These are phyloP conservation scores for Periophthalmus modestus DNA, from an alignment of 2,113 vertebrate species.

Conservation along the genomic window DNA sequence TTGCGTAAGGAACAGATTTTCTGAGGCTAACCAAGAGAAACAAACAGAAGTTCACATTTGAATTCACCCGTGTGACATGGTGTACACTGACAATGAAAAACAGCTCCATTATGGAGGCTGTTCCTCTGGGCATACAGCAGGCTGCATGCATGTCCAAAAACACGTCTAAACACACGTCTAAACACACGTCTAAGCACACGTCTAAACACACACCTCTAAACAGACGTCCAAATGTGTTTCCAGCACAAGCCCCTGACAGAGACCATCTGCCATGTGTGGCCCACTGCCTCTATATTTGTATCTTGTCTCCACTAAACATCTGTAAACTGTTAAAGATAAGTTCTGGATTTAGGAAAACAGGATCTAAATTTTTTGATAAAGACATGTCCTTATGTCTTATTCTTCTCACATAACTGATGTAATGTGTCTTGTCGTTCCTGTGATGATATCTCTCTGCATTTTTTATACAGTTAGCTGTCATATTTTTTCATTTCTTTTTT, in stretches of 20 bases:
- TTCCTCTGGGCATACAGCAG: constrained; percentile 6
- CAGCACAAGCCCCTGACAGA: constrained; percentile 19
- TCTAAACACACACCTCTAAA: too few species aligned
- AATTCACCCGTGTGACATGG: constrained; percentile 1
- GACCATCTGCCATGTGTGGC: constrained; percentile 28
- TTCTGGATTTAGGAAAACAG: neutral
- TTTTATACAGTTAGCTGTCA: too few species aligned
- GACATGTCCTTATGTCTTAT: neutral
- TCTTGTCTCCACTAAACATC: neutral
- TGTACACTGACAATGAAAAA: constrained; percentile 35
- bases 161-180: constrained; percentile 31
- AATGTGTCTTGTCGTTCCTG: neutral
- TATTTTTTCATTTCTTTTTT: too few species aligned
- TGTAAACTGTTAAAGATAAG: neutral
- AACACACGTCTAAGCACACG: too few species aligned
- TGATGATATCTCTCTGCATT: neutral
- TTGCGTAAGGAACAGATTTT: neutral
- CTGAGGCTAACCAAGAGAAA: neutral
- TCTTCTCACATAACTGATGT: neutral
- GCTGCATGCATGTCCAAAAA: constrained; percentile 51
- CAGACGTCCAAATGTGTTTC: too few species aligned
- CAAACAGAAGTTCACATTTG: neutral
- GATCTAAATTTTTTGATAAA: neutral
- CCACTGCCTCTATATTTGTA: neutral
- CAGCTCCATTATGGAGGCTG: constrained; percentile 28